Evolutionary conservation across 1,140 invertebrate genomes (phyloP).

Genomic region (Globodera rostochiensis): DNA sequence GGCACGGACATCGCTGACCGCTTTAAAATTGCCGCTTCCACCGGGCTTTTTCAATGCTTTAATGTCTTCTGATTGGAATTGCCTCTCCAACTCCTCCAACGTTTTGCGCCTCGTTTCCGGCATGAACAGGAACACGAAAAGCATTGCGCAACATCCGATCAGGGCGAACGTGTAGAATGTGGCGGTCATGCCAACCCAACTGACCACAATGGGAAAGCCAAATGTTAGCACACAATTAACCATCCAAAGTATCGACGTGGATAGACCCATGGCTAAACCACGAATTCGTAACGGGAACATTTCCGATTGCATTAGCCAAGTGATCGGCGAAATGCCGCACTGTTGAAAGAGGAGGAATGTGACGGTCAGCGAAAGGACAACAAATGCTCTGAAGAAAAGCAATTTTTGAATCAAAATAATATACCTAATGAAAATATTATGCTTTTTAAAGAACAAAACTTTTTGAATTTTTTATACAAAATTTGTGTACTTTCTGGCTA

Average conservation of each 20-base stretch:
- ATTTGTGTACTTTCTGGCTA: no score
- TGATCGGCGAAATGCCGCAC: constrained; percentile 25
- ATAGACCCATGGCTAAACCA: constrained; percentile 13
- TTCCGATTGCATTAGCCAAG: constrained; percentile 25
- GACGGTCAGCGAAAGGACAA: constrained; percentile 23
- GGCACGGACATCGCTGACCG: no score
- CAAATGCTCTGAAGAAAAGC: background rate
- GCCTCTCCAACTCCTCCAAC: constrained; percentile 21
- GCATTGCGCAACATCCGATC: constrained; percentile 10
- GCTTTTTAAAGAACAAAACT: no score
- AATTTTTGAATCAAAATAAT: background rate
- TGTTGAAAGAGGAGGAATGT: constrained; percentile 26
- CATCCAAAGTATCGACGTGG: constrained; percentile 22
- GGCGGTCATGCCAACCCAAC: constrained; percentile 1
- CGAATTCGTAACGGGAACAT: constrained; percentile 20
- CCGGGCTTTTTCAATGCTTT: constrained; percentile 23
- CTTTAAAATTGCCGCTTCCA: background rate
- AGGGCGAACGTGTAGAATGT: constrained; percentile 15
- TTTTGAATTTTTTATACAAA: no score
- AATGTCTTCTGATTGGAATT: constrained; percentile 9
- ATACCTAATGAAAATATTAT: no score
- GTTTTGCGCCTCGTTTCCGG: constrained; percentile 22
- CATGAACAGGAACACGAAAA: constrained; percentile 19
- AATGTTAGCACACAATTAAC: constrained; percentile 21
- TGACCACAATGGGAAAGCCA: constrained; percentile 16